Evolutionary conservation across 2,797 vertebrate genomes (phyloP).

Genomic region (Varecia variegata): DNA sequence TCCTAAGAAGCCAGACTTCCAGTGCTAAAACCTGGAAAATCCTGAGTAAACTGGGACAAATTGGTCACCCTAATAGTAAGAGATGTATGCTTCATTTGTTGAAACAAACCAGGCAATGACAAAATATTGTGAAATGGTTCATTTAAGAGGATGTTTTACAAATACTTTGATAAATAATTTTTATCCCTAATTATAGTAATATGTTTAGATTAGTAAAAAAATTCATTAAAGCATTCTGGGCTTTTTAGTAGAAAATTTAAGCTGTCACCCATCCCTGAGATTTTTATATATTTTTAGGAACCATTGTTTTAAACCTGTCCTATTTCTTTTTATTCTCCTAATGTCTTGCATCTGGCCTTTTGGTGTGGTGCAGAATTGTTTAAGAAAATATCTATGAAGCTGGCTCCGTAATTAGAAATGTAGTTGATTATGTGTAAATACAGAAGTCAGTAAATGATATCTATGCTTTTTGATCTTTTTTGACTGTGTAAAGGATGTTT

Average conservation of each 20-base stretch:
- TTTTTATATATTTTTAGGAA: not conserved
- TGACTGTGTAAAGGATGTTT: not conserved
- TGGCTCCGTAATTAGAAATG: slow-evolving; percentile 17
- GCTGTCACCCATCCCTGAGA: not conserved
- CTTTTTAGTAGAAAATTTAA: not conserved
- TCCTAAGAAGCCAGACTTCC: not conserved
- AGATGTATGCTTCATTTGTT: not conserved
- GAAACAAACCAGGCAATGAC: not conserved
- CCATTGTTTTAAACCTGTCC: not conserved
- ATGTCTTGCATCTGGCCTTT: not conserved
- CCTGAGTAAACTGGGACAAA: not conserved
- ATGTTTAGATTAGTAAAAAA: slow-evolving; percentile 15
- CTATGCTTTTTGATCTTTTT: not conserved
- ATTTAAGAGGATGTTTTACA: slow-evolving; percentile 25
- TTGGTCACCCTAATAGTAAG: not conserved
- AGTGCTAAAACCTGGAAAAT: not conserved
- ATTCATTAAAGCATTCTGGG: not conserved
- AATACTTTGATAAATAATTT: not conserved
- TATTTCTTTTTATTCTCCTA: not conserved
- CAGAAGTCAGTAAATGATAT: not conserved
- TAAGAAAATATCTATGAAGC: not conserved
- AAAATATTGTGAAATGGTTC: not conserved
- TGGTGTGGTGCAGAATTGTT: not conserved
- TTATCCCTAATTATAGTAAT: not conserved
- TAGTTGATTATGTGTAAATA: not conserved